Base-by-base conservation (phyloP, 2,888 invertebrate species). In the Tillus elongatus region DNA sequence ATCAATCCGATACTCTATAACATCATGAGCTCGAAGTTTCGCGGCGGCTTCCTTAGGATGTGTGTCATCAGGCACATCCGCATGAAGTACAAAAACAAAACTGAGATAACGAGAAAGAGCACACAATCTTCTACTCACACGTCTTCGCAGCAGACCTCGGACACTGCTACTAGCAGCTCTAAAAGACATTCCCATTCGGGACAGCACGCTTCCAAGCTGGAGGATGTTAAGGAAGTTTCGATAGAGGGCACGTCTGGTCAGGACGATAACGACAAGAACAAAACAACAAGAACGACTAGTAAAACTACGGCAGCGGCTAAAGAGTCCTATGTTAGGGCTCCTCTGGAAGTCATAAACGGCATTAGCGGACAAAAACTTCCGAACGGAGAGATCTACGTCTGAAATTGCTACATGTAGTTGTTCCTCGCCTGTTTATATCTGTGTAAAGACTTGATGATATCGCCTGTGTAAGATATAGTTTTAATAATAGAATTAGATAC, bases 1-100 rank as follows among this genome's bases (percentile, higher is more conserved):
- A 79, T 90, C 37, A 92, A 92, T 70, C 91, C 91, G 8, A 85
- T 91, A 53, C 68, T 92, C 35, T 92, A 92, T 66, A 91, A 90
- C 62, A 73, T 91, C 37, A 88, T 91, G 82, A 89, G 89, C 40
- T 85, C 89, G 1, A 91, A 90, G 61, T 92, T 92, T 67, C 75
- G 91, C 4, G 79, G 80, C 34, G 87, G 86, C 3, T 87, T 88
- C 51, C 71, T 82, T 36, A 77, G 75, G 52, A 64, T 85, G 33
- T 72, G 82, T 44, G 72, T 74, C 9, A 45, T 57, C n/a, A 56
- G 51, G 36, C 43, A 50, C 34, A 42, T 47, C 26, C 54, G 44
- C 58, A 64, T 61, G 54, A 64, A 69, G 36, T 70, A 70, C 40
- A 52, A 50, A 38, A 51, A 48, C 34, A 56, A 51, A 40, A 54